Evolutionary conservation across 2,113 vertebrate species (phyloP), one percentile per base, ranked within the genome.

Genomic region (Conger conger): DNA sequence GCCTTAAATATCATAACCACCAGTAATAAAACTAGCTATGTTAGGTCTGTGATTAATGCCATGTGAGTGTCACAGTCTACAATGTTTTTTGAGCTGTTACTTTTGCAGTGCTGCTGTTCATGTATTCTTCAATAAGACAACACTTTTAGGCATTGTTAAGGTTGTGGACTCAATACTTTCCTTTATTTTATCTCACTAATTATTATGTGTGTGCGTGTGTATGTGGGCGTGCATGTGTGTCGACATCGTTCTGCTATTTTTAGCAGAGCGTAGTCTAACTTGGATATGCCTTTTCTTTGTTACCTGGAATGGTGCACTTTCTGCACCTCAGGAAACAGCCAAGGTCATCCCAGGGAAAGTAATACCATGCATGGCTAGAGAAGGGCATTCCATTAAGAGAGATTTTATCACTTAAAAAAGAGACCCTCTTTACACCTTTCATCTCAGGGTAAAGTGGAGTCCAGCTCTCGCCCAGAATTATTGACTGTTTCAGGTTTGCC

Each of bases 281-380:
- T 50, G 11, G 11, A 50, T 50, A 50, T 50, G 87, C 88, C 87
- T 88, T 86, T 84, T 87, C 89, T 90, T 84, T 86, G 84, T 92
- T 91, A 92, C 90, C 90, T 90, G 83, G 89, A 87, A 84, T 80
- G 82, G 84, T 86, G 87, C 88, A 89, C 73, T 88, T 85, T 86
- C 82, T 86, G 81, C 63, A 78, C 91, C 89, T 81, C 80, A 89
- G 89, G 90, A 92, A 91, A 88, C 81, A 87, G 87, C 88, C 92
- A 94, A 93, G 94, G 93, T 94, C 92, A 89, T 79, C 80, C 80
- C 50, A 90, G 82, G 87, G 90, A 92, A 94, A 93, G 87, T 91
- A 93, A 93, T 93, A 89, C 91, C 91, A 92, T 93, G 91, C 91
- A 92, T 93, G 91, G 82, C 79, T 92, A 87, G 84, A 90, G 83